These are phyloP conservation scores for Orthosia gracilis DNA, from an alignment of 2,888 invertebrate species.

Conservation along the genomic window DNA sequence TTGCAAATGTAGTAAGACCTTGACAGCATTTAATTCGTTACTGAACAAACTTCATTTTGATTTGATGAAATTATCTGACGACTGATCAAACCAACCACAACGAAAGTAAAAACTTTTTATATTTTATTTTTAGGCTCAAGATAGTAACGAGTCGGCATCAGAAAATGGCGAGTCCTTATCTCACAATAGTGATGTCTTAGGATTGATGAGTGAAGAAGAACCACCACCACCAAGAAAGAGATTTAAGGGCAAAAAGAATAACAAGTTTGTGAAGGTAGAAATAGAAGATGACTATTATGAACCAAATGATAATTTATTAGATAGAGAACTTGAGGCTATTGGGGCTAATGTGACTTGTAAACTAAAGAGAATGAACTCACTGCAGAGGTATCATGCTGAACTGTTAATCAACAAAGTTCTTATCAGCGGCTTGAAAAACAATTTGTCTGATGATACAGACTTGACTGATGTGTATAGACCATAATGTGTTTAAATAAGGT, in stretches of 20 bases:
- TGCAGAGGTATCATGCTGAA: slow-evolving; percentile 73
- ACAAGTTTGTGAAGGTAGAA: slow-evolving; percentile 39
- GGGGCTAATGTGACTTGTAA: slow-evolving; percentile 74
- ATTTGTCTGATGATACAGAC: slow-evolving; percentile 71
- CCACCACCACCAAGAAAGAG: slow-evolving; percentile 34
- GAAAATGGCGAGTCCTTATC: slow-evolving; percentile 22
- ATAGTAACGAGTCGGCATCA: slow-evolving; percentile 16
- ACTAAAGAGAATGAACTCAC: slow-evolving; percentile 70
- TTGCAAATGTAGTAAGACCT: background rate
- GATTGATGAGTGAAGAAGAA: slow-evolving; percentile 53
- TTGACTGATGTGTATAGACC: slow-evolving; percentile 66
- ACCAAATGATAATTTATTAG: slow-evolving; percentile 53
- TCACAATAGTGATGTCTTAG: slow-evolving; percentile 45
- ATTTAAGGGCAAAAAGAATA: slow-evolving; percentile 32
- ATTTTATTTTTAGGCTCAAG: slow-evolving; percentile 42
- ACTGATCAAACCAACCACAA: background rate
- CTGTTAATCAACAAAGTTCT: slow-evolving; percentile 75
- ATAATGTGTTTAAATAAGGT: slow-evolving; percentile 11
- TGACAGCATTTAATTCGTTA: background rate
- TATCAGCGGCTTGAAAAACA: slow-evolving; percentile 69
- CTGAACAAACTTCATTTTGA: background rate
- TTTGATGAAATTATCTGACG: background rate
- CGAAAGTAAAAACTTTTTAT: background rate
- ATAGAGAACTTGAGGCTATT: slow-evolving; percentile 71
- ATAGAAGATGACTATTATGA: slow-evolving; percentile 31